Evolutionary conservation across 2,113 vertebrate species (phyloP).

Genomic region (Hoplias malabaricus): DNA sequence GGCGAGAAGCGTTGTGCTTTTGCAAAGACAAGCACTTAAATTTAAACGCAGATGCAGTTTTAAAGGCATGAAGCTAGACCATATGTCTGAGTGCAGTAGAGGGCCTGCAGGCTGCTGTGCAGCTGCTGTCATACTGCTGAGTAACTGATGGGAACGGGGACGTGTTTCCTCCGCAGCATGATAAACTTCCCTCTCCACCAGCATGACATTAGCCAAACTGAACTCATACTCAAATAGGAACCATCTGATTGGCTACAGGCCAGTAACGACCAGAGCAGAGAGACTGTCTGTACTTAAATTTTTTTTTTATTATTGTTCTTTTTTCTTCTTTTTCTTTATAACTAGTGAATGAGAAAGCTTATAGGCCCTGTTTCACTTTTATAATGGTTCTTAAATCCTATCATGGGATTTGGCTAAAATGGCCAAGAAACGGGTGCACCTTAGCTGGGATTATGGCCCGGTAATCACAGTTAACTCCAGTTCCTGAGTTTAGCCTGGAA

Average conservation of each 20-base stretch:
- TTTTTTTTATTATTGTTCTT: neutral
- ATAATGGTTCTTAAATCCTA: conserved; percentile 55
- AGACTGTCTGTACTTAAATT: too few species aligned
- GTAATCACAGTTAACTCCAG: conserved; percentile 22
- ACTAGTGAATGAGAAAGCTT: conserved; percentile 34
- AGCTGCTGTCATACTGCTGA: conserved; percentile 49
- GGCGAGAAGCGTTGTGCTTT: conserved; percentile 5
- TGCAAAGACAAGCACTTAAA: conserved; percentile 34
- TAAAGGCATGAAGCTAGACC: conserved; percentile 24
- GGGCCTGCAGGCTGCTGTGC: neutral
- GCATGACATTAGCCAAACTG: conserved; percentile 50
- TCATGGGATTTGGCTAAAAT: conserved; percentile 31
- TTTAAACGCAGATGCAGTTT: conserved; percentile 26
- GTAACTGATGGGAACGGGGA: conserved; percentile 54
- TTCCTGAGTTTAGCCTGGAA: conserved; percentile 5
- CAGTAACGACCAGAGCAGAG: conserved; percentile 50
- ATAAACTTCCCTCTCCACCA: conserved; percentile 58
- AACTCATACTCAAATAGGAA: conserved; percentile 64
- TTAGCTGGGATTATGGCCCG: conserved; percentile 8
- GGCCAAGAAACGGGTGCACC: conserved; percentile 29
- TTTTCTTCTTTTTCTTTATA: neutral
- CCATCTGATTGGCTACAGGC: conserved; percentile 73
- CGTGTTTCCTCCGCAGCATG: conserved; percentile 61
- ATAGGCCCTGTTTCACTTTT: conserved; percentile 50
- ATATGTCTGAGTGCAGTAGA: neutral